Base-by-base conservation (phyloP, 1,140 invertebrate species). In the Papilio machaon region DNA sequence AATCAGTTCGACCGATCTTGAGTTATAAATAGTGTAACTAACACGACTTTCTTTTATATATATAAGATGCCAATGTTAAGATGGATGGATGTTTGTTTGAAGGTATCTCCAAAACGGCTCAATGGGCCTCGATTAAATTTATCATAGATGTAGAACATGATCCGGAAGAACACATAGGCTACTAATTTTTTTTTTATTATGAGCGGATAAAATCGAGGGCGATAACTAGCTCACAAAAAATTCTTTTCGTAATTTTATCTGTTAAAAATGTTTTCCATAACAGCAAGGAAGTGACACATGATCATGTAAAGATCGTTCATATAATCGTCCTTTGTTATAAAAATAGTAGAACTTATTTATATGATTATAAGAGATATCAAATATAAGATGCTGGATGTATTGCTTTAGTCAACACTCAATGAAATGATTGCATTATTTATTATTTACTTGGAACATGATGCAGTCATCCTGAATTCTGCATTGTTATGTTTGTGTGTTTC, bases 381-480 rank as follows among this genome's bases (percentile, higher is more conserved):
- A 15, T 30, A 35, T 30, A 38, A 35, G 64, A 35, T 67, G 64
- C 11, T 67, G 23, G 64, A 60, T 35, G 23, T 35, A 67, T 67
- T 35, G 35, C 64, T 67, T 38, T 67, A 35, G 30, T 67, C 23
- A 67, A 67, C 64, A 67, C 30, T 67, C 2, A 67, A 67, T 64
- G 60, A 64, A 64, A 64, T 67, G 64, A 67, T 67, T 67, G 64
- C 30, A 35, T 67, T 67, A 67, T 67, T 67, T 67, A 35, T 67
- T 67, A 67, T 67, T 67, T 35, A 38, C 64, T 38, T 13, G 11
- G n/a, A 58, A 60, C 23, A 35, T 15, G 54, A 78, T 78, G 49
- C 75, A 2, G 75, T 78, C 75, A 78, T 78, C 75, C 75, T 78
- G 75, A 60, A 78, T 78, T 78, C 30, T 78, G 60, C 9, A 60